phyloP scores from a whole-genome alignment of 2,113 vertebrate genomes.

The Tapirus terrestris region DNA sequence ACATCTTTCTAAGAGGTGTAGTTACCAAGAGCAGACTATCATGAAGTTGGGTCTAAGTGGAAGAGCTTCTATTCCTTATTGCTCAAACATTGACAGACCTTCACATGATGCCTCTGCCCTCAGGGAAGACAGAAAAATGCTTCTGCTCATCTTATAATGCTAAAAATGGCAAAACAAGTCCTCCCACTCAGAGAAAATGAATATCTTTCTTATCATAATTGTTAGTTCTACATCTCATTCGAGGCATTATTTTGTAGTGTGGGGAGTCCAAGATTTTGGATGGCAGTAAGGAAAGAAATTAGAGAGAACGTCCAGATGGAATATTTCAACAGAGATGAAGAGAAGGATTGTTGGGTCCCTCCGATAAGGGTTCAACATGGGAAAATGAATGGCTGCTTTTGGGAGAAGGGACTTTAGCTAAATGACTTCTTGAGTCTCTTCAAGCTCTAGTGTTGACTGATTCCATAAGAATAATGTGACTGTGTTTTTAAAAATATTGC shows the following conservation, averaged over 20 bases:
- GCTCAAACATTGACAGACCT: not conserved
- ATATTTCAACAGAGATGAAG: conserved; percentile 24
- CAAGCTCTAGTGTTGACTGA: conserved; percentile 1
- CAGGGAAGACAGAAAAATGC: not conserved
- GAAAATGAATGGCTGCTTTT: not conserved
- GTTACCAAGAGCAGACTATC: not conserved
- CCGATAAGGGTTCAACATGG: not conserved
- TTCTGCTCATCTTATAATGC: not conserved
- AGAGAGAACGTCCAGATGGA: not conserved
- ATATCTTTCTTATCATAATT: not conserved
- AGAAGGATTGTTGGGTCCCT: not conserved
- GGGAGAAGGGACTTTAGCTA: not conserved
- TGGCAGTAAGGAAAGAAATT: not conserved
- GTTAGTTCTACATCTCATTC: not conserved
- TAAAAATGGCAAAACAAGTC: not conserved
- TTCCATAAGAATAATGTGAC: not conserved
- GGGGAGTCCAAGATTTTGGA: not conserved
- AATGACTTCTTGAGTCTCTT: not conserved
- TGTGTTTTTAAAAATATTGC: not conserved
- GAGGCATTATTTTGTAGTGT: not conserved
- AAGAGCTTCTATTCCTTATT: not conserved
- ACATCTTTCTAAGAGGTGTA: not conserved
- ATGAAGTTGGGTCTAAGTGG: not conserved
- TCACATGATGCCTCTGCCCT: not conserved
- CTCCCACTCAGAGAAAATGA: not conserved